A percentile compares a stretch with the other conserved stretches of the same genome.
These are phyloP conservation scores for Hormiphora californensis DNA, from an alignment of 37 sponge, comb jelly and placozoan genomes.

Conservation along the genomic window DNA sequence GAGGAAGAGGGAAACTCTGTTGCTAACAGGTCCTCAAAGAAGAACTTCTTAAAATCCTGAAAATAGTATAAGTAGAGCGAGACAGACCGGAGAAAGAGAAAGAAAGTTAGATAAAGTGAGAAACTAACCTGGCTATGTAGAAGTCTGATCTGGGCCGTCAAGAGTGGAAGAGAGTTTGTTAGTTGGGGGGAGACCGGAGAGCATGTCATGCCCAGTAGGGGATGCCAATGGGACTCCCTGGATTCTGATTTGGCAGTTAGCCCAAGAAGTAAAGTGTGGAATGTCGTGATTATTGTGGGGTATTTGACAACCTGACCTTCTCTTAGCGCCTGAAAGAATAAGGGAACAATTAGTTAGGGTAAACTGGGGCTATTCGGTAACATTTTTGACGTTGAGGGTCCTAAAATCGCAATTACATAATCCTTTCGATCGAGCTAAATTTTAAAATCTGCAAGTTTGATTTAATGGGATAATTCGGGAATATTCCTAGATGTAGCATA, in stretches of 20 bases:
- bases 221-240: constrained; percentile 40
- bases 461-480: too few relatives aligned
- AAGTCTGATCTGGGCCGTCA: constrained; percentile 36
- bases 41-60: too few relatives aligned
- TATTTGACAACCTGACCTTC: constrained; percentile 42
- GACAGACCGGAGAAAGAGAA: background rate
- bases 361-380: too few relatives aligned
- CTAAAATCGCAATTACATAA: too few relatives aligned
- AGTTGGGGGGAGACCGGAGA: constrained; percentile 3
- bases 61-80: background rate
- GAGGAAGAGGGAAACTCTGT: too few relatives aligned
- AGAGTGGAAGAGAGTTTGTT: constrained; percentile 9
- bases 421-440: too few relatives aligned
- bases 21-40: too few relatives aligned
- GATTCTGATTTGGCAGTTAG: background rate
- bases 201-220: constrained; percentile 5
- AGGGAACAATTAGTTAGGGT: background rate
- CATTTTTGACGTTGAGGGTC: too few relatives aligned
- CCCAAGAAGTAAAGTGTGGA: background rate
- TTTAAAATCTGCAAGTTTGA: too few relatives aligned
- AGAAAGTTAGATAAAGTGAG: background rate
- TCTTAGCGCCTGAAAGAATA: background rate
- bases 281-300: constrained; percentile 9
- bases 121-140: constrained; percentile 27
- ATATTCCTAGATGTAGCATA: too few relatives aligned